Evolutionary conservation across 2,888 invertebrate species (phyloP), one percentile per base, ranked within the genome.

Genomic region (Polyommatus icarus): DNA sequence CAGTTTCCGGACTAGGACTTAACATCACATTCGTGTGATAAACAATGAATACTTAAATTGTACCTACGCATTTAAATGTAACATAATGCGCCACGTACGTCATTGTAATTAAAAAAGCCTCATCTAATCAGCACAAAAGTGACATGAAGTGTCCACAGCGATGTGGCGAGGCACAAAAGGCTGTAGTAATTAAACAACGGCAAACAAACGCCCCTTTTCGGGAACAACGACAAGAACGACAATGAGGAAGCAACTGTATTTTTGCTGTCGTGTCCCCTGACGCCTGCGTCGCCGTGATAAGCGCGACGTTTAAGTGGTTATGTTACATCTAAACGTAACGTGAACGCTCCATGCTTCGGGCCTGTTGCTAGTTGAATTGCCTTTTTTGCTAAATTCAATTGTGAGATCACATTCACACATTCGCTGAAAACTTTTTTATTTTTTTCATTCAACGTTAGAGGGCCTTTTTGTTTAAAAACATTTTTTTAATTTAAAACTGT

Each of bases 221-320:
- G 79, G 84, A 85, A 86, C 73, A 86, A 85, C 86, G 83, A 85
- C 87, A 85, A 85, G 80, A 82, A 82, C 81, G 80, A 89, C 90
- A 90, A 89, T 87, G 85, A 87, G 85, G 86, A 84, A 88, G 90
- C 91, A 90, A 90, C 87, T 86, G 89, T 91, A 91, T 92, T 92
- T 92, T 92, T 91, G 91, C 90, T 86, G 91, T 90, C 86, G 89
- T 85, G 84, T 86, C 89, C 89, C 87, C 88, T 87, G 84, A 83
- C 85, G 91, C 87, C 91, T 92, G 92, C 85, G 83, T 83, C 84
- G 85, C 79, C 76, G 84, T 86, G 92, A 92, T 92, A 92, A 92
- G 89, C 81, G 81, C 79, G 79, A 40, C 71, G 75, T 79, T 77
- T 57, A 61, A 77, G 76, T 77, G 54, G 36, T 72, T 79, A 59